A percentile compares a stretch with the other conserved stretches of the same genome.
phyloP scores from a whole-genome alignment of 2,888 invertebrate species.

The Macaria notata region DNA sequence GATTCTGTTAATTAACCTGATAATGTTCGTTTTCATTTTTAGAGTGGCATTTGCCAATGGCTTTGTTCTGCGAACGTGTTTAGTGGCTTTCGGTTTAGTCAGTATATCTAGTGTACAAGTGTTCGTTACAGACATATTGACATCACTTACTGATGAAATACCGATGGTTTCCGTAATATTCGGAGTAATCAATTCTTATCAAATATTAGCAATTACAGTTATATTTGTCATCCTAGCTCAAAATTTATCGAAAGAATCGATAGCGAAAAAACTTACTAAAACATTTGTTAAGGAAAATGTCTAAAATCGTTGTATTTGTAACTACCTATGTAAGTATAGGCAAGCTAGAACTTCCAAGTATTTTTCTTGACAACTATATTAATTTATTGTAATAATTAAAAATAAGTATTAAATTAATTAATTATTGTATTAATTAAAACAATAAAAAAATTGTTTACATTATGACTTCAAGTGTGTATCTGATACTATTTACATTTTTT shows the following conservation, averaged over 20 bases:
- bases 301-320: too few species aligned
- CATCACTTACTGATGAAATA: constrained; percentile 15
- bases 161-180: constrained; percentile 6
- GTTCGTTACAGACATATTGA: constrained; percentile 47
- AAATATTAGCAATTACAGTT: constrained; percentile 35
- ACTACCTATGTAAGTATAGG: too few species aligned
- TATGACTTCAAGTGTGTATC: too few species aligned
- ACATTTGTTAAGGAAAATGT: constrained; percentile 1
- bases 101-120: constrained; percentile 58
- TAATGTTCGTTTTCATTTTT: constrained; percentile 55
- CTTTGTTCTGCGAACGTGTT: constrained; percentile 30
- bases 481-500: too few species aligned
- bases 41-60: constrained; percentile 37
- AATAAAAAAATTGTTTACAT: too few species aligned
- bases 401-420: too few species aligned
- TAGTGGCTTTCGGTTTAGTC: constrained; percentile 52
- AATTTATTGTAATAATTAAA: too few species aligned
- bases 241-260: constrained; percentile 1
- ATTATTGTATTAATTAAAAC: too few species aligned
- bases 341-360: too few species aligned
- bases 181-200: constrained; percentile 39
- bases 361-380: too few species aligned
- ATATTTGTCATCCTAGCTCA: constrained; percentile 37
- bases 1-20: constrained; percentile 46
- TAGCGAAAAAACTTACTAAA: constrained; percentile 6